These are phyloP conservation scores for Eira barbara DNA, from an alignment of 2,113 vertebrate genomes.

Conservation along the genomic window DNA sequence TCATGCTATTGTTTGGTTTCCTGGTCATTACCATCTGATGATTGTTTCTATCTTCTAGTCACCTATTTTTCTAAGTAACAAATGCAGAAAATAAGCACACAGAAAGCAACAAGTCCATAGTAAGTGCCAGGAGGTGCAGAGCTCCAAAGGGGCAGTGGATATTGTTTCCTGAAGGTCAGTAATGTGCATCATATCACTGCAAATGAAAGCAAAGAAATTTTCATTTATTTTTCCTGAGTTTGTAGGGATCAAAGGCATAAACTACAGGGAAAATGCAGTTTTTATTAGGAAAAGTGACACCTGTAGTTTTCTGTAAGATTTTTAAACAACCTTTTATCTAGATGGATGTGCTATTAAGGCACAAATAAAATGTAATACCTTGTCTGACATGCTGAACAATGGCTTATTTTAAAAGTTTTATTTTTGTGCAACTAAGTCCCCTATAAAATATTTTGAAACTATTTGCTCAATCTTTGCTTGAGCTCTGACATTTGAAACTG, in stretches of 20 bases:
- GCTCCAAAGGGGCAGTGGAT: neutral
- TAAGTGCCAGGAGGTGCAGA: conserved; percentile 46
- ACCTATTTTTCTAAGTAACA: conserved; percentile 72
- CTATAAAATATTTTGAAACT: conserved; percentile 63
- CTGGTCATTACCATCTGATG: conserved; percentile 56
- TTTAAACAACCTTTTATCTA: conserved; percentile 73
- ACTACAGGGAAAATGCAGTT: conserved; percentile 58
- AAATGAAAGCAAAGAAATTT: conserved; percentile 64
- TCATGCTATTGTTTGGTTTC: conserved; percentile 71
- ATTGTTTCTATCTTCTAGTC: conserved; percentile 68
- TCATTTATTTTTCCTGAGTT: conserved; percentile 58
- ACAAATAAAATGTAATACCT: conserved; percentile 67
- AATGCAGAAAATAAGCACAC: conserved; percentile 52
- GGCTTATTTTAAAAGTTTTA: conserved; percentile 60
- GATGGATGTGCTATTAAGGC: conserved; percentile 64
- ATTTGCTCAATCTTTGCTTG: conserved; percentile 55
- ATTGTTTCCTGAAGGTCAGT: conserved; percentile 39
- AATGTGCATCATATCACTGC: conserved; percentile 14
- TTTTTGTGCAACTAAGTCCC: conserved; percentile 30
- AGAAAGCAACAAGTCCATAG: conserved; percentile 25
- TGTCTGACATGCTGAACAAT: conserved; percentile 19
- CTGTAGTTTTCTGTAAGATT: conserved; percentile 59
- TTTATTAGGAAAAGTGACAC: conserved; percentile 75
- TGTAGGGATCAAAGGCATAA: conserved; percentile 62
- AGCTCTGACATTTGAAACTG: conserved; percentile 70